Percentiles rank a stretch among this genome's conserved stretches.
These are phyloP conservation scores for Euclidia mi DNA, from an alignment of 2,888 invertebrate genomes.

Conservation along the genomic window DNA sequence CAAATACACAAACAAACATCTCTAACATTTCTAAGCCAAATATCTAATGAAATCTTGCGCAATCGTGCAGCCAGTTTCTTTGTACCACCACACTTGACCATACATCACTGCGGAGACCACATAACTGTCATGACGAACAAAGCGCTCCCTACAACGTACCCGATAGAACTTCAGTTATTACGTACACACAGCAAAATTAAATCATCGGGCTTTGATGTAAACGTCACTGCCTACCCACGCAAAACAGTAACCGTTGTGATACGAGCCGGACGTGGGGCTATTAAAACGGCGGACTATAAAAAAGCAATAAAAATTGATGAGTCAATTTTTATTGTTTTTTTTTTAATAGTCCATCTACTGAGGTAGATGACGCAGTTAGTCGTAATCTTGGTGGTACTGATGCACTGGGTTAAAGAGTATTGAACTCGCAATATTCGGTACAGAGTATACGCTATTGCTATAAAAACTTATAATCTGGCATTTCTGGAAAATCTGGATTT, in stretches of 20 bases:
- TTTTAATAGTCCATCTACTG: too few species aligned
- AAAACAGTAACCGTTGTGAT: conserved; percentile 34
- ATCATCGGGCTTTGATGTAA: conserved; percentile 61
- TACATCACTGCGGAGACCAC: background rate
- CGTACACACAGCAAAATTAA: conserved; percentile 58
- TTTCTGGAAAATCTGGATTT: too few species aligned
- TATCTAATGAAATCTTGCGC: too few species aligned
- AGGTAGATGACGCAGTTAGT: too few species aligned
- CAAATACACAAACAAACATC: too few species aligned
- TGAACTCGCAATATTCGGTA: too few species aligned
- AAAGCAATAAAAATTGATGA: background rate
- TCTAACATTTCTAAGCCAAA: too few species aligned
- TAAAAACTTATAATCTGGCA: too few species aligned
- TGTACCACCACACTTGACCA: background rate
- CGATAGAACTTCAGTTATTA: conserved; percentile 42
- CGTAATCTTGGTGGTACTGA: background rate
- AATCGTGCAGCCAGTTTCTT: too few species aligned
- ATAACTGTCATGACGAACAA: conserved; percentile 17
- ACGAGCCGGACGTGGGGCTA: conserved; percentile 38
- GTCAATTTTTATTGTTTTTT: too few species aligned
- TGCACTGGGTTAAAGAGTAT: too few species aligned
- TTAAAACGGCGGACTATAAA: conserved; percentile 19
- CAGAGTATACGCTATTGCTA: too few species aligned
- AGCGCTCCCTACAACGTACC: conserved; percentile 19
- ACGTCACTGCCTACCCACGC: conserved; percentile 62